Conservation (phyloP, 1,140 invertebrate genomes). For the Trichonephila inaurata region DNA sequence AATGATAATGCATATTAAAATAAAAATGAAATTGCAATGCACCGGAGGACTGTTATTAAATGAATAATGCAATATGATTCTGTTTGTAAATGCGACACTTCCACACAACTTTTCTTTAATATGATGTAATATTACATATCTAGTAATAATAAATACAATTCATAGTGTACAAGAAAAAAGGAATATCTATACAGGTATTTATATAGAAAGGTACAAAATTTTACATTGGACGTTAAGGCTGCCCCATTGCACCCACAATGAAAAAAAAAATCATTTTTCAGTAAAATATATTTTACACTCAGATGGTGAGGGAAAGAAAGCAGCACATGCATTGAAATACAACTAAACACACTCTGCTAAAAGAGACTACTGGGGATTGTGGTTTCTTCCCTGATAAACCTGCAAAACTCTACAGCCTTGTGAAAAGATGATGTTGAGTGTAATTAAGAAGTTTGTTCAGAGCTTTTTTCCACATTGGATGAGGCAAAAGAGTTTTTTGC, state of each 20-base stretch:
- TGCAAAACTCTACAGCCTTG: too few species aligned
- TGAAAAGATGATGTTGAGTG: neutral
- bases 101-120: too few species aligned
- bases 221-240: neutral
- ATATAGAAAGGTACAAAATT: conserved; percentile 22
- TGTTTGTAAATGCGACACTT: too few species aligned
- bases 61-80: too few species aligned
- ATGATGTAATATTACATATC: too few species aligned
- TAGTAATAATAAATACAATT: neutral
- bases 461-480: neutral
- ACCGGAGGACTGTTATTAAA: too few species aligned
- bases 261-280: neutral
- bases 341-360: neutral
- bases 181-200: conserved; percentile 5
- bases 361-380: too few species aligned
- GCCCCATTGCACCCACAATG: neutral
- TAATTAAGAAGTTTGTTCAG: neutral
- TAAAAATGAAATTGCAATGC: too few species aligned
- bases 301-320: neutral
- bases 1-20: too few species aligned
- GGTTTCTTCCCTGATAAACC: too few species aligned
- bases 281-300: conserved; percentile 24
- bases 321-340: neutral
- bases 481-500: conserved; percentile 12
- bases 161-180: neutral